Evolutionary conservation across 2,113 vertebrate genomes (phyloP).

Genomic region (Kryptolebias marmoratus): DNA sequence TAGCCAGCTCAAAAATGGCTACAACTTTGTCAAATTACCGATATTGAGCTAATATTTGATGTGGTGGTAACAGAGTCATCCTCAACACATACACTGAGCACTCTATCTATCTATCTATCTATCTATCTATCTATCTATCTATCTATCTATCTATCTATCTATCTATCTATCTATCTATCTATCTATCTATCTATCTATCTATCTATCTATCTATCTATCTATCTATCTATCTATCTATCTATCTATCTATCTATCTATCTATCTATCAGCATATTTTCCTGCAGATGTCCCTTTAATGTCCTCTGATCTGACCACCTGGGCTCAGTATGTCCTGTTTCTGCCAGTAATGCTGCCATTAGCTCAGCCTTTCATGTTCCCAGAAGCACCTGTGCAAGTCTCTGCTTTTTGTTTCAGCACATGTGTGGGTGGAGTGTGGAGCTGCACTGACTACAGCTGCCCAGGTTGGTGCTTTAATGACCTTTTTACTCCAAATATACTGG

Average conservation of each 20-base stretch:
- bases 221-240: neutral
- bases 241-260: no score
- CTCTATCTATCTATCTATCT: no score
- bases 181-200: no score
- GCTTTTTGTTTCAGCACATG: conserved; percentile 87
- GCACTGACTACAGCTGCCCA: conserved; percentile 89
- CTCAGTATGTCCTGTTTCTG: conserved; percentile 46
- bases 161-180: no score
- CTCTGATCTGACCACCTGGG: conserved; percentile 53
- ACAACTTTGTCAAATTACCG: no score
- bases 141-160: neutral
- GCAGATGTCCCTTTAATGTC: conserved; percentile 42
- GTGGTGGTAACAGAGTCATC: no score
- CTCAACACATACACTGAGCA: no score
- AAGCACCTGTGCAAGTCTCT: conserved; percentile 52
- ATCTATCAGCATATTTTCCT: neutral
- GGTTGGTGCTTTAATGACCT: conserved; percentile 74
- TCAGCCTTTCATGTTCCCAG: conserved; percentile 46
- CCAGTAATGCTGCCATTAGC: conserved; percentile 55
- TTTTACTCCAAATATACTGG: conserved; percentile 1
- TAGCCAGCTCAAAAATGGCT: no score
- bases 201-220: no score
- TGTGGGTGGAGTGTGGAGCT: conserved; percentile 89
- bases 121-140: no score
- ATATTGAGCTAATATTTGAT: no score